These are phyloP conservation scores for Hemithea aestivaria DNA, from an alignment of 2,888 invertebrate species.

Conservation along the genomic window DNA sequence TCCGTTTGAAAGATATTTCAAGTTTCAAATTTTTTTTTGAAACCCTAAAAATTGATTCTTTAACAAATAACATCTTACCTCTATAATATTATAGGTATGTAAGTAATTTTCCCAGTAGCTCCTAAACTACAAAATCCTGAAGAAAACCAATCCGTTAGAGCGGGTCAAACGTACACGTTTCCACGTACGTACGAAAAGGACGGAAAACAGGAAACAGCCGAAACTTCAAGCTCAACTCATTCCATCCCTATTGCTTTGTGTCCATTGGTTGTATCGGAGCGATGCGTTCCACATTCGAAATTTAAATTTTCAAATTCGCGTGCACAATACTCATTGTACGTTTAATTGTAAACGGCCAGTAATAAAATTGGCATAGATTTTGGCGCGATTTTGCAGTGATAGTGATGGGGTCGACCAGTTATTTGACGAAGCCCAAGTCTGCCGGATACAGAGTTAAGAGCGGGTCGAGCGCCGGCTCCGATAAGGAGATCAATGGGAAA, in stretches of 20 bases:
- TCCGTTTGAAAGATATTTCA: no score
- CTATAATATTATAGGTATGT: no score
- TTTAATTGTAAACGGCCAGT: conserved; percentile 19
- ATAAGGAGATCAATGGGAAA: conserved; percentile 71
- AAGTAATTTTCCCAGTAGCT: conserved; percentile 20
- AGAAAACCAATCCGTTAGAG: conserved; percentile 55
- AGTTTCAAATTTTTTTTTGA: no score
- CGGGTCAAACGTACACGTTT: conserved; percentile 37
- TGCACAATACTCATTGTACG: conserved; percentile 11
- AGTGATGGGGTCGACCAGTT: conserved; percentile 72
- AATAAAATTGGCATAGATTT: conserved; percentile 34
- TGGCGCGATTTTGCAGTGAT: conserved; percentile 30
- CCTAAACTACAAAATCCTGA: conserved; percentile 48
- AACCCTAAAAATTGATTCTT: no score
- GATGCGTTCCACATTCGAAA: conserved; percentile 38
- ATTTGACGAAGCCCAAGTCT: conserved; percentile 60
- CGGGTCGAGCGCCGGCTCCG: conserved; percentile 66
- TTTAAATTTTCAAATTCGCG: conserved; percentile 34
- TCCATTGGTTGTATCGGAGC: conserved; percentile 41
- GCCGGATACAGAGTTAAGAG: conserved; percentile 61
- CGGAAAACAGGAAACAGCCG: conserved; percentile 55
- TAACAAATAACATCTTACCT: no score
- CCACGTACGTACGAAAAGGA: conserved; percentile 43
- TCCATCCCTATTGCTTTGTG: conserved; percentile 39
- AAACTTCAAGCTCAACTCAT: conserved; percentile 50